Evolutionary conservation across 2,797 vertebrate genomes (phyloP), one percentile per base, ranked within the genome.

Genomic region (Peromyscus nudipes): DNA sequence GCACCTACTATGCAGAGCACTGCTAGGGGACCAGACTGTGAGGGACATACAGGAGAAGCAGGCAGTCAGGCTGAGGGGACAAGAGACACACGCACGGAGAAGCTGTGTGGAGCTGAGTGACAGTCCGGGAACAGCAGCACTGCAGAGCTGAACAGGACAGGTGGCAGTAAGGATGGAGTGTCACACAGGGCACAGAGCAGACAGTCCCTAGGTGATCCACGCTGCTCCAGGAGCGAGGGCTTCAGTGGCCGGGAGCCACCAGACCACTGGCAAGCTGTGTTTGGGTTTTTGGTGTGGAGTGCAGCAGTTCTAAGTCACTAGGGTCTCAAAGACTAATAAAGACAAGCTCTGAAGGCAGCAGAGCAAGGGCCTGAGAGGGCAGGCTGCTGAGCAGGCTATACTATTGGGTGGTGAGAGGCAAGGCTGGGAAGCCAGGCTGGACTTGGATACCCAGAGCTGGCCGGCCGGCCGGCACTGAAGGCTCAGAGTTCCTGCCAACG

Each of bases 1-100:
- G 95, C 76, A 96, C 62, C 95, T 92, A 93, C 84, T 92, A 75
- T 0, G 40, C 17, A 85, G 6, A 25, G 16, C 75, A 77, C 83
- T n/a, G 65, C 73, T 13, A 27, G 88, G 69, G 7, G 43, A 2
- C 10, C 43, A 49, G 64, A n/a, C 55, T 34, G 34, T 37, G 43
- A 55, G 79, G 60, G 34, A n/a, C 37, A 37, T 6, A 29, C 60
- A 76, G 16, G 88, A 7, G 43, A 80, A 64, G 67, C 3, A 79
- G 76, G 27, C 17, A 23, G 40, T 37, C 40, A 25, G 23, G 34
- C 57, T 13, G 69, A 87, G 7, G 60, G 81, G 65, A 79, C 29
- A 37, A 76, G 92, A n/a, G 2, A 10, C 1, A 34, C 4, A 12
- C 0, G 1, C 0, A 13, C 8, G n/a, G 62, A 64, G 85, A 80